phyloP scores from a whole-genome alignment of 2,888 invertebrate genomes.

The Eurytoma adleriae region DNA sequence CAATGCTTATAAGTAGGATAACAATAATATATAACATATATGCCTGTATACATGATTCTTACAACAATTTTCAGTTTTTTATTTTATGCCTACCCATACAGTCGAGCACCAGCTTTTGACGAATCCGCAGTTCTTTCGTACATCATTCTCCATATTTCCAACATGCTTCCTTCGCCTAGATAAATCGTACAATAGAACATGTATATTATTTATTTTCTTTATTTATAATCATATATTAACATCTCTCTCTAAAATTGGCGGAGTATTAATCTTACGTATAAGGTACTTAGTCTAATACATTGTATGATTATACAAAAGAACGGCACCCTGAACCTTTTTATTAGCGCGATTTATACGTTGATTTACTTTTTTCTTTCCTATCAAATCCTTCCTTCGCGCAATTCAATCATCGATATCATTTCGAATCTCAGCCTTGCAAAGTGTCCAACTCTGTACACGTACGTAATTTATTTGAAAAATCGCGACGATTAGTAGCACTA shows the following conservation, averaged over 20 bases:
- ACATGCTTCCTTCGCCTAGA: conserved; percentile 30
- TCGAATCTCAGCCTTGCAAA: not conserved
- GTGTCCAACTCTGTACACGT: conserved; percentile 22
- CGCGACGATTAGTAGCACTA: not conserved
- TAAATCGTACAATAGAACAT: conserved; percentile 48
- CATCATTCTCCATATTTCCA: conserved; percentile 12
- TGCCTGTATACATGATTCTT: conserved; percentile 67
- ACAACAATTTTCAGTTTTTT: conserved; percentile 67
- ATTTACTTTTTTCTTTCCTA: conserved; percentile 28
- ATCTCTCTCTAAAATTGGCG: conserved; percentile 56
- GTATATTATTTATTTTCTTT: conserved; percentile 49
- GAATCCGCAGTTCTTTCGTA: conserved; percentile 37
- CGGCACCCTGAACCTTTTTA: conserved; percentile 62
- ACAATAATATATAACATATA: conserved; percentile 69
- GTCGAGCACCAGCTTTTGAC: conserved; percentile 57
- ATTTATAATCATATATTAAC: conserved; percentile 63
- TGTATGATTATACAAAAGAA: conserved; percentile 51
- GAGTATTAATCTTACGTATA: conserved; percentile 46
- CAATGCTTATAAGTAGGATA: conserved; percentile 66
- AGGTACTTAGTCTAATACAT: conserved; percentile 47
- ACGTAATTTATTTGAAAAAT: not conserved
- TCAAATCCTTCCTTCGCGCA: conserved; percentile 27
- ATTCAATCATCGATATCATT: not conserved
- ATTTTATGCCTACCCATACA: conserved; percentile 63
- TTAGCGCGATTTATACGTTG: conserved; percentile 28